Percentiles rank a stretch among this genome's conserved stretches.
Evolutionary conservation across 2,888 invertebrate species (phyloP).

Genomic region (Exocentrus adspersus): DNA sequence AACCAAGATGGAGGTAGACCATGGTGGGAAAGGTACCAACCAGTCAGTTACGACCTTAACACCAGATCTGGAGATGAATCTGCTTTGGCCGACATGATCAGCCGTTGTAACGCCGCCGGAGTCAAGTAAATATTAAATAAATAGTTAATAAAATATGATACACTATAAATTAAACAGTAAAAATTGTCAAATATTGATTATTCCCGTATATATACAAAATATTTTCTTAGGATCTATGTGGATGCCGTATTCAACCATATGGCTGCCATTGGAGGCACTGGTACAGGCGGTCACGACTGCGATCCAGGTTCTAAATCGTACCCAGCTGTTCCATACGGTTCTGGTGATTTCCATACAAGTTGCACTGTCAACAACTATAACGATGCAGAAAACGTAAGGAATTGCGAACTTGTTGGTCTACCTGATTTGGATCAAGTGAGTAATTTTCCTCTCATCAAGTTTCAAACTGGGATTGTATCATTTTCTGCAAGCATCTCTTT

Average conservation of each 20-base stretch:
- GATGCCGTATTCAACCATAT: slow-evolving; percentile 90
- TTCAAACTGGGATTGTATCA: neutral
- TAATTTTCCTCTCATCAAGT: too few relatives aligned
- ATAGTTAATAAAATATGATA: too few relatives aligned
- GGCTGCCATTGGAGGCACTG: slow-evolving; percentile 67
- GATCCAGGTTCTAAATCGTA: slow-evolving; percentile 61
- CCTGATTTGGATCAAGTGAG: slow-evolving; percentile 78
- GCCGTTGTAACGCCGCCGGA: slow-evolving; percentile 81
- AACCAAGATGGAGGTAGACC: slow-evolving; percentile 66
- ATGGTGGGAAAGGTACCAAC: slow-evolving; percentile 93
- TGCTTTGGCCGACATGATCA: slow-evolving; percentile 80
- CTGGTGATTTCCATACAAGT: slow-evolving; percentile 74
- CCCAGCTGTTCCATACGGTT: slow-evolving; percentile 72
- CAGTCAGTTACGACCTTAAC: slow-evolving; percentile 79
- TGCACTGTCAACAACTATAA: slow-evolving; percentile 75
- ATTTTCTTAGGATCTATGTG: slow-evolving; percentile 77
- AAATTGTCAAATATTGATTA: too few relatives aligned
- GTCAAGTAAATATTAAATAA: slow-evolving; percentile 52
- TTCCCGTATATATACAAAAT: too few relatives aligned
- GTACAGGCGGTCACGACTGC: slow-evolving; percentile 69
- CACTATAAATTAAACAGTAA: too few relatives aligned
- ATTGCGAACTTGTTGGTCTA: slow-evolving; percentile 69
- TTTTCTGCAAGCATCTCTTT: neutral
- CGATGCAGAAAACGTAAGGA: slow-evolving; percentile 69
- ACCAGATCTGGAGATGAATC: slow-evolving; percentile 82